Percentiles rank a stretch among this genome's conserved stretches.
phyloP scores from a whole-genome alignment of 2,113 vertebrate species.

The Brachyhypopomus occidentalis region DNA sequence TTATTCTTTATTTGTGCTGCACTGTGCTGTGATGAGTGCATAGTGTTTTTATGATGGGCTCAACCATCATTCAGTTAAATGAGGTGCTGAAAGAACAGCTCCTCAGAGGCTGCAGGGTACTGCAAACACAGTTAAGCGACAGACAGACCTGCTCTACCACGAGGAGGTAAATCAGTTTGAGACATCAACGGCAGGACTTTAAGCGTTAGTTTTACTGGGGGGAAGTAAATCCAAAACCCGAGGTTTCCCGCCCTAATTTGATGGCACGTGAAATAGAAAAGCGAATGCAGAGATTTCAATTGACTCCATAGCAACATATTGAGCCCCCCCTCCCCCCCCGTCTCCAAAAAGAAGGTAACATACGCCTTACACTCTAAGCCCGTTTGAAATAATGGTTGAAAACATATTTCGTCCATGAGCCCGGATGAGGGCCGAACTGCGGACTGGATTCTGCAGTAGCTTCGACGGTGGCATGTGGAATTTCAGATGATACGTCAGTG shows the following conservation, averaged over 20 bases:
- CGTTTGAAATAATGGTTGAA: too few relatives aligned
- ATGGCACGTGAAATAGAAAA: too few relatives aligned
- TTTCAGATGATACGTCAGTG: slow-evolving; percentile 54
- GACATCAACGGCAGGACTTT: neutral
- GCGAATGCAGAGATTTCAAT: too few relatives aligned
- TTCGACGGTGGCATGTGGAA: slow-evolving; percentile 38
- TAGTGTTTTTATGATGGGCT: neutral
- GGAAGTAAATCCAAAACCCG: neutral
- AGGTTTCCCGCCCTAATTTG: slow-evolving; percentile 19
- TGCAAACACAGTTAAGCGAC: too few relatives aligned
- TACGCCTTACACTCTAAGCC: too few relatives aligned
- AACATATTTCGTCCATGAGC: too few relatives aligned
- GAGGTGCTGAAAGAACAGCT: neutral
- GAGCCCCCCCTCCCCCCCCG: too few relatives aligned
- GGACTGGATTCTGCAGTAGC: slow-evolving; percentile 26
- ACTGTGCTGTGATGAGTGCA: neutral
- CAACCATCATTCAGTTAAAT: slow-evolving; percentile 5
- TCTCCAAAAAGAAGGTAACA: too few relatives aligned
- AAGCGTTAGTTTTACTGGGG: too few relatives aligned
- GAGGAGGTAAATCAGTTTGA: neutral
- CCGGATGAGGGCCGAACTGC: too few relatives aligned
- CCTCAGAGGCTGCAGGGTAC: too few relatives aligned
- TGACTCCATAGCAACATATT: too few relatives aligned
- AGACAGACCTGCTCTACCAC: neutral
- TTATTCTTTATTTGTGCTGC: neutral